phyloP scores from a whole-genome alignment of 2,113 vertebrate genomes.

The Gobio gobio region DNA sequence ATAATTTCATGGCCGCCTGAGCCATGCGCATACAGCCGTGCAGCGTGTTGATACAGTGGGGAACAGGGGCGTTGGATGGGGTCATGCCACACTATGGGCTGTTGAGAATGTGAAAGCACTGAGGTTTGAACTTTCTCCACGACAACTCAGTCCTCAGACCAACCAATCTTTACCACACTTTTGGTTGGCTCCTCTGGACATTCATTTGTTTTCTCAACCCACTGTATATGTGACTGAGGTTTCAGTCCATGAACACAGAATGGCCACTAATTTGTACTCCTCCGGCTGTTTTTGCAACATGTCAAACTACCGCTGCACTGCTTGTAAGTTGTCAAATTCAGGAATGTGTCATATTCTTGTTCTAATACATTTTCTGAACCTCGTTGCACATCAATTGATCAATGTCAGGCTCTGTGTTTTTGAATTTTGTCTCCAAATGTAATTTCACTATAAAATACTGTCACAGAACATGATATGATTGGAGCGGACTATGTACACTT shows the following conservation, averaged over 20 bases:
- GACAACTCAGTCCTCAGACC: conserved; percentile 21
- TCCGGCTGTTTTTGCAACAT: conserved; percentile 37
- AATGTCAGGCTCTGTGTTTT: background rate
- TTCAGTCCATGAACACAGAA: conserved; percentile 51
- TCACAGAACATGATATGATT: background rate
- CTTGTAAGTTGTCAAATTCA: conserved; percentile 25
- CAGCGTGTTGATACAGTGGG: conserved; percentile 48
- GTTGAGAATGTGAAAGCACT: conserved; percentile 34
- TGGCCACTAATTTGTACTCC: conserved; percentile 56
- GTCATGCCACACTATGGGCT: conserved; percentile 10
- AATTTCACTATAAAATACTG: background rate
- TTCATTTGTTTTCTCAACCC: conserved; percentile 46
- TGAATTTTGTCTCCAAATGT: conserved; percentile 11
- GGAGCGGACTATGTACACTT: conserved; percentile 18
- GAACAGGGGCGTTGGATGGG: conserved; percentile 29
- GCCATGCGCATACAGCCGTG: conserved; percentile 31
- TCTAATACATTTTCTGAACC: background rate
- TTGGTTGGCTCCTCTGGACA: conserved; percentile 51
- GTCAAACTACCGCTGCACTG: background rate
- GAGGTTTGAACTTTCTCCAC: conserved; percentile 46
- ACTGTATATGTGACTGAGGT: conserved; percentile 55
- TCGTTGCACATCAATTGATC: background rate
- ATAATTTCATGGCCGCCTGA: conserved; percentile 48
- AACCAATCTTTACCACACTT: conserved; percentile 49
- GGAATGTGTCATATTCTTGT: conserved; percentile 6